Conservation (phyloP, 2,888 invertebrate species). For the Idaea aversata region DNA sequence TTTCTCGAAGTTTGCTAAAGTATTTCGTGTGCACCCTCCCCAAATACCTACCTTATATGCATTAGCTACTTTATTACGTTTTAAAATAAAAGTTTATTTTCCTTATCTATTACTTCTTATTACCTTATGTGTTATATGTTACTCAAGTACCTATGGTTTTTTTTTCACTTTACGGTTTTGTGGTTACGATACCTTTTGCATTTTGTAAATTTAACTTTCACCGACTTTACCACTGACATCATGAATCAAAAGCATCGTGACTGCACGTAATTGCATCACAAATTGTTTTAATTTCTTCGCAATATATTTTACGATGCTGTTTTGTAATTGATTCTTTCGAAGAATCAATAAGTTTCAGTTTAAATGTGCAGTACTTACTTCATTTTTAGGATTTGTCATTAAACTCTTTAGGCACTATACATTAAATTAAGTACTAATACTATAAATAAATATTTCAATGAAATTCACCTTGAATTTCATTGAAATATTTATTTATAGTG, state of each 20-base stretch:
- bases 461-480: background rate
- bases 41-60: conserved; percentile 10
- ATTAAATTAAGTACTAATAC: conserved; percentile 1
- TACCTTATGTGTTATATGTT: background rate
- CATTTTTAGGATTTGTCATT: background rate
- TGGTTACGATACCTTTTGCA: conserved; percentile 52
- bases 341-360: conserved; percentile 52
- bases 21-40: conserved; percentile 35
- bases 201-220: conserved; percentile 61
- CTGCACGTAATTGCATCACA: conserved; percentile 74
- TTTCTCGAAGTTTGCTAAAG: conserved; percentile 40
- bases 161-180: background rate
- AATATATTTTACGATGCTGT: conserved; percentile 69
- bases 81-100: conserved; percentile 10
- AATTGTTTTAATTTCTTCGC: conserved; percentile 74
- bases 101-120: background rate
- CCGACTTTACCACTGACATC: conserved; percentile 65
- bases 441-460: conserved; percentile 33
- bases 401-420: conserved; percentile 3
- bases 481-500: conserved; percentile 7
- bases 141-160: background rate
- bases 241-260: conserved; percentile 75
- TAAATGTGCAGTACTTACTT: conserved; percentile 37
- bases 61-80: conserved; percentile 16
- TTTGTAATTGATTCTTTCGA: conserved; percentile 70